A percentile compares a stretch with the other conserved stretches of the same genome.
phyloP scores from a whole-genome alignment of 2,888 invertebrate species.

The Pseudococcus viburni region DNA sequence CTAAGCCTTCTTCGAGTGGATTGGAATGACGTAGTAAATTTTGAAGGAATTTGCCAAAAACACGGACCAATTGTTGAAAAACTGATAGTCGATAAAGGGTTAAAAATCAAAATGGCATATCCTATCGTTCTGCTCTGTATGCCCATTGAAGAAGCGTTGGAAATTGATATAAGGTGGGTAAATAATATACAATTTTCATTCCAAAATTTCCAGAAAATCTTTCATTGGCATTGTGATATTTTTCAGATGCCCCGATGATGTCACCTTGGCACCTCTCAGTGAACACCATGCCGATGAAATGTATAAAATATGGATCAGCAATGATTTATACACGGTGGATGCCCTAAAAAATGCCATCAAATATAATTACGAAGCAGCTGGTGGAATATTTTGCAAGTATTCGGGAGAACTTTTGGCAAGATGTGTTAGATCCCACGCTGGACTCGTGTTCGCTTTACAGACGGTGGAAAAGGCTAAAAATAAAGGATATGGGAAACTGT shows the following conservation, averaged over 20 bases:
- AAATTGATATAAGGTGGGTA: background rate
- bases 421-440: background rate
- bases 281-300: slow-evolving; percentile 27
- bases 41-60: background rate
- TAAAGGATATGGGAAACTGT: slow-evolving; percentile 47
- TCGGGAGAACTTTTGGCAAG: background rate
- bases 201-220: background rate
- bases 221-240: too few relatives aligned
- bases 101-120: background rate
- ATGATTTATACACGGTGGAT: background rate
- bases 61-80: slow-evolving; percentile 18
- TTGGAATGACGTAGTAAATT: background rate
- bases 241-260: slow-evolving; percentile 9
- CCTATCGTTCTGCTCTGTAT: background rate
- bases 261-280: background rate
- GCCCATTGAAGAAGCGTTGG: background rate
- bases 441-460: background rate
- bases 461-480: slow-evolving; percentile 21
- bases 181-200: background rate
- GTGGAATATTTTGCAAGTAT: slow-evolving; percentile 15
- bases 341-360: background rate
- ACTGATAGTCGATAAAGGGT: background rate
- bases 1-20: background rate
- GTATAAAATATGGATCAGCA: background rate
- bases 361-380: background rate